Evolutionary conservation across 2,113 vertebrate species (phyloP), one percentile per base, ranked within the genome.

Genomic region (Gymnorhina tibicen): DNA sequence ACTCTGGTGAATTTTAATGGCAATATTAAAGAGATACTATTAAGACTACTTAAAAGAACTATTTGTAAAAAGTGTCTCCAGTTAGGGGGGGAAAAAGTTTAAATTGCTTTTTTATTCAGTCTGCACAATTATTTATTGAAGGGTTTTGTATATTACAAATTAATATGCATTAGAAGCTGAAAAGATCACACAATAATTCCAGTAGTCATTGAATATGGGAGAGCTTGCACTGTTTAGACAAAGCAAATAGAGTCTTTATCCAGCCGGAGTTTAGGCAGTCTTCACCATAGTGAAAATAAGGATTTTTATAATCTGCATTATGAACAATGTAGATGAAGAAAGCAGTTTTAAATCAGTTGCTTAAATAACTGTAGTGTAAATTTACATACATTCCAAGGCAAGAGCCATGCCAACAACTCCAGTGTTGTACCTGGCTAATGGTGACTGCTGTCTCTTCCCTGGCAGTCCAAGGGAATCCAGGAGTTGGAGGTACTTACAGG

Each of bases 1-100:
- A 97, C 97, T 97, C 92, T 97, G 78, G 97, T 97, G 96, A 97
- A 97, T 98, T 98, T 97, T 98, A 97, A 97, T 97, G 95, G 96
- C 95, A 95, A 97, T 97, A 97, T 97, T 98, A 97, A 98, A 98
- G 96, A 97, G 93, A 97, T 94, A 97, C 95, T 98, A 96, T 98
- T 98, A 97, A 98, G 97, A 97, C 93, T 97, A 97, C 97, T 98
- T 98, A 97, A 97, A 97, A 97, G 74, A 97, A 95, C 94, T 96
- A 96, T 96, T 96, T 95, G 88, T 87, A 81, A 94, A 97, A 97
- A 96, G 88, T 64, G 90, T 97, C 95, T 94, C 66, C 69, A 37
- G 88, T 75, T 84, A 0, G 73, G 73, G 69, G 79, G 64, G 60
- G 32, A 0, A 10, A 26, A 58, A 95, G 91, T 95, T 95, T 94